These are phyloP conservation scores for Aphidoletes aphidimyza DNA, from an alignment of 2,888 invertebrate species.

Conservation along the genomic window DNA sequence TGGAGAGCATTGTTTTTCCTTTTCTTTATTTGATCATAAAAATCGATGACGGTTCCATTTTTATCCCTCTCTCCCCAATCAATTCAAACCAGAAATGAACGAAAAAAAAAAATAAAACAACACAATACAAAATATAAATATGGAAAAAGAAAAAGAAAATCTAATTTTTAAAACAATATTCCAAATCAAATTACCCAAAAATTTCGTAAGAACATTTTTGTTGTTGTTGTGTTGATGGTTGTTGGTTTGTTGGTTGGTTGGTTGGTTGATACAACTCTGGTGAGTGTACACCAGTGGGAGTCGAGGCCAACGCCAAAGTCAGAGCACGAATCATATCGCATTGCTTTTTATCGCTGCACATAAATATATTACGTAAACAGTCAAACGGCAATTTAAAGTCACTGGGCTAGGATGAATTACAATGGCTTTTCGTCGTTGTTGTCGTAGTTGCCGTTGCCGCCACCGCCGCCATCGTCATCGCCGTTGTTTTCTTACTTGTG, in stretches of 20 bases:
- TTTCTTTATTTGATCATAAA: not conserved
- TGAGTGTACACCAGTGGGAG: not conserved
- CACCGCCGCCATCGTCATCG: too few species aligned
- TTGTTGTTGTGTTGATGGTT: not conserved
- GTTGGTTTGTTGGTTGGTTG: not conserved
- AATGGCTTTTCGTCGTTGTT: not conserved
- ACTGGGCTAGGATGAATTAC: constrained; percentile 11
- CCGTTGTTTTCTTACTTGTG: not conserved
- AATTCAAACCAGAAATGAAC: too few species aligned
- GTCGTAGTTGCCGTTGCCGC: too few species aligned
- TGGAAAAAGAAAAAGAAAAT: too few species aligned
- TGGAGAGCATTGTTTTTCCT: not conserved
- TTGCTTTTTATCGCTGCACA: constrained; percentile 2
- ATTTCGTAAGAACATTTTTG: constrained; percentile 7
- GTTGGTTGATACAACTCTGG: too few species aligned
- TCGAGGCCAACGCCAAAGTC: not conserved
- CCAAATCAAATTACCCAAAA: constrained; percentile 34
- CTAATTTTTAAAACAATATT: constrained; percentile 43
- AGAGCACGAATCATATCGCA: not conserved
- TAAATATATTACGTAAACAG: not conserved
- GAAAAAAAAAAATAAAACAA: too few species aligned
- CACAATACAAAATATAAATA: not conserved
- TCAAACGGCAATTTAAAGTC: constrained; percentile 26
- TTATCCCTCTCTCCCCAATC: not conserved
- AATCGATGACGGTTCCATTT: constrained; percentile 2